These are phyloP conservation scores for Hyperoplus immaculatus DNA, from an alignment of 2,797 vertebrate genomes.

Conservation along the genomic window DNA sequence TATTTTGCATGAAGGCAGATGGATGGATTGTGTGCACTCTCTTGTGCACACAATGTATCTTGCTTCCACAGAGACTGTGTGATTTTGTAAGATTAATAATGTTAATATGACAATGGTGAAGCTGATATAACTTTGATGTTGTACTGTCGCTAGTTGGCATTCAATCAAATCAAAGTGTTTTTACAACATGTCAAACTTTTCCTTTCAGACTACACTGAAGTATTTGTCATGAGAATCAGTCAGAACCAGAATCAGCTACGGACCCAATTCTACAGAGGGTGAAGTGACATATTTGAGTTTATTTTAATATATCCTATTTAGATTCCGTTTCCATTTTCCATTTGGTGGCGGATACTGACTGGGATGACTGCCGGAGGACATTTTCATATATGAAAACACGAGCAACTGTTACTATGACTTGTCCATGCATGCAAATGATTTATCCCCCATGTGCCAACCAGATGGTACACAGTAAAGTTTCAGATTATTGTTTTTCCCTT, in stretches of 20 bases:
- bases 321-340: not conserved
- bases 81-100: too few species aligned
- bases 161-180: too few species aligned
- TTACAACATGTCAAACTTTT: too few species aligned
- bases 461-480: not conserved
- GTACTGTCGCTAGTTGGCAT: too few species aligned
- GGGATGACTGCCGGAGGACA: not conserved
- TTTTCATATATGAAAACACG: not conserved
- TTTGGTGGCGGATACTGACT: not conserved
- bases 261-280: not conserved
- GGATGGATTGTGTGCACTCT: too few species aligned
- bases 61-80: too few species aligned
- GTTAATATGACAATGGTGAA: too few species aligned
- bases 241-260: not conserved
- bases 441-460: not conserved
- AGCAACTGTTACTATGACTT: not conserved
- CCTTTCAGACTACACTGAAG: not conserved
- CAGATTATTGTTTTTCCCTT: not conserved
- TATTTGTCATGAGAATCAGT: not conserved
- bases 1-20: too few species aligned
- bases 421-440: not conserved
- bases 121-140: too few species aligned
- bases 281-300: not conserved
- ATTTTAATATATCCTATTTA: not conserved
- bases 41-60: too few species aligned